These are phyloP conservation scores for Syngnathus floridae DNA, from an alignment of 2,113 vertebrate species.

Conservation along the genomic window DNA sequence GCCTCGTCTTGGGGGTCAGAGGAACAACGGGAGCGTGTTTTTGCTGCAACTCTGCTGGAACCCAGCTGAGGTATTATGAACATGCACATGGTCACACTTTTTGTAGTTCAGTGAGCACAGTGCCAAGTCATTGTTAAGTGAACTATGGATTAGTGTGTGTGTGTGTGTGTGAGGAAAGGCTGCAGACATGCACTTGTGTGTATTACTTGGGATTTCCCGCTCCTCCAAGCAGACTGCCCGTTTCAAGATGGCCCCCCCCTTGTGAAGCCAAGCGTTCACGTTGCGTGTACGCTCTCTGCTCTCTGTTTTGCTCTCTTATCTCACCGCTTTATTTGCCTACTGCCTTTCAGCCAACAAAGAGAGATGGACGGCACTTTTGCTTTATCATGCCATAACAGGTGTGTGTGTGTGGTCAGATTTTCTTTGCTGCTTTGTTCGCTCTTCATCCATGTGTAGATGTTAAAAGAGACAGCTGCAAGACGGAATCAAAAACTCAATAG, in stretches of 20 bases:
- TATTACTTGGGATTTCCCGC: slow-evolving; percentile 1
- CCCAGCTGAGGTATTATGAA: slow-evolving; percentile 75
- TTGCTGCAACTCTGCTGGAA: slow-evolving; percentile 66
- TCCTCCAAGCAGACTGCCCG: slow-evolving; percentile 2
- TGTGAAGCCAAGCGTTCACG: slow-evolving; percentile 13
- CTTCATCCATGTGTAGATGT: slow-evolving; percentile 21
- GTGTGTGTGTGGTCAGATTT: slow-evolving; percentile 22
- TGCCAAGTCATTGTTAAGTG: slow-evolving; percentile 68
- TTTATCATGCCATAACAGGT: slow-evolving; percentile 32
- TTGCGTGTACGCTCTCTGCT: slow-evolving; percentile 10
- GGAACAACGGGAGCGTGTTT: slow-evolving; percentile 60
- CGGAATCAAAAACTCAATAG: slow-evolving; percentile 22
- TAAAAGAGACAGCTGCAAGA: slow-evolving; percentile 56
- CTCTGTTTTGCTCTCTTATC: slow-evolving; percentile 15
- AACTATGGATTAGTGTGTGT: slow-evolving; percentile 23
- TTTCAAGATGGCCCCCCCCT: not conserved
- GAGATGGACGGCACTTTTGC: not conserved
- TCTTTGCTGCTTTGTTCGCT: not conserved
- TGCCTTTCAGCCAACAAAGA: slow-evolving; percentile 22
- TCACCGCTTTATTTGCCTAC: slow-evolving; percentile 22
- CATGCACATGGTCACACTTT: slow-evolving; percentile 11
- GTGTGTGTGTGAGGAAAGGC: slow-evolving; percentile 9
- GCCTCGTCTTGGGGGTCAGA: slow-evolving; percentile 50
- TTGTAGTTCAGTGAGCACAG: slow-evolving; percentile 71
- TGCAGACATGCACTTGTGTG: not conserved